Base-by-base conservation (phyloP, 37 sponge, comb jelly and placozoan species). In the Chondrosia reniformis region DNA sequence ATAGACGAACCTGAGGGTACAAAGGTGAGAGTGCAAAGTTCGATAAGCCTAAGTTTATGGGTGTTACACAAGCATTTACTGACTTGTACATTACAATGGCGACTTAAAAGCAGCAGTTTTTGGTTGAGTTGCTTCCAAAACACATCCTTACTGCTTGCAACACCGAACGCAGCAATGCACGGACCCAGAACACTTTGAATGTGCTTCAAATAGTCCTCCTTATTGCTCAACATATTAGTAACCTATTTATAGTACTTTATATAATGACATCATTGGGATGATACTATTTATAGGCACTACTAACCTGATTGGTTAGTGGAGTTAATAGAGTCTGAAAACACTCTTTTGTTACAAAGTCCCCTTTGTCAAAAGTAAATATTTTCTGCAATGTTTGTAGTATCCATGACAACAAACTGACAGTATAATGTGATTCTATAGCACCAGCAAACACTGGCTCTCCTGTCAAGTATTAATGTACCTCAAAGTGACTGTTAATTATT, bases 61-160 rank as follows among this genome's bases (percentile, higher is more conserved):
- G 44, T 25, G 75, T 10, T 49, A 10, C 52, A 10, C 10, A 19
- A 19, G 52, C 52, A 49, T 15, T 19, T 15, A 49, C 52, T 49
- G 52, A n/a, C n/a, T 84, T 84, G 42, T 3, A 87, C 54, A 3
- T 74, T 49, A 8, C n/a, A 52, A 54, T 91, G 81, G 52, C 87
- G 88, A 30, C 94, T 75, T 31, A 80, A 88, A 59, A 83, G 75
- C 21, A 95, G 89, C 13, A 98, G 55, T 40, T 93, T 91, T 33
- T 89, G 46, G 83, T 95, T 95, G 46, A 90, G 85, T 66, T 75
- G 76, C 56, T 98, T 98, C 92, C 94, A 91, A 13, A 91, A 81
- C 19, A 66, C 76, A 12, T 93, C 91, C 54, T 80, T 82, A 13
- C 87, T 85, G 54, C 52, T 67, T 33, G 91, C 98, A 21, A 89